phyloP scores from a whole-genome alignment of 2,797 vertebrate genomes.

The Sparus aurata region DNA sequence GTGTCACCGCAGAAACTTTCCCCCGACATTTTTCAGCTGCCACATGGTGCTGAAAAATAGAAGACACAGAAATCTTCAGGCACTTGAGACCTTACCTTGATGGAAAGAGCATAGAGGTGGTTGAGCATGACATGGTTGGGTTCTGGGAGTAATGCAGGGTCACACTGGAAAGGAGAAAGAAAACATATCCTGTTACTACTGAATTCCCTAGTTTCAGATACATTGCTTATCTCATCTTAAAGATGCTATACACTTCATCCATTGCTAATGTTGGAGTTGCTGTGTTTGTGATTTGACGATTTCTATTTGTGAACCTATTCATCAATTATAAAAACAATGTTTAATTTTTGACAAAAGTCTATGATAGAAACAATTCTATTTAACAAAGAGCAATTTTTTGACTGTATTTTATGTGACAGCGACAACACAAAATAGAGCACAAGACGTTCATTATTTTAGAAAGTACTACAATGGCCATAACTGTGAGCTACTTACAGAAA shows the following conservation, averaged over 20 bases:
- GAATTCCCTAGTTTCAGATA: no score
- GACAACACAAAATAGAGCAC: neutral
- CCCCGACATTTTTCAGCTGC: constrained; percentile 10
- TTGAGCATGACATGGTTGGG: constrained; percentile 99
- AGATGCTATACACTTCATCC: neutral
- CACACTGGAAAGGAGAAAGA: constrained; percentile 87
- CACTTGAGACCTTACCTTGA: constrained; percentile 88
- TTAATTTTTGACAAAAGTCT: neutral
- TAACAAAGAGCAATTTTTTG: neutral
- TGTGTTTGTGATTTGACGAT: neutral
- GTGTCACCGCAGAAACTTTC: constrained; percentile 8
- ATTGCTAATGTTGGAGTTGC: no score
- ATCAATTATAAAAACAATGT: neutral
- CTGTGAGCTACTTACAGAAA: constrained; percentile 92
- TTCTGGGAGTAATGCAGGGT: constrained; percentile 96
- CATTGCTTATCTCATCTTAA: neutral
- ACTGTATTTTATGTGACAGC: neutral
- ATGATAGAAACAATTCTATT: neutral
- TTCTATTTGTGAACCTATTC: neutral
- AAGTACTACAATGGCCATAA: neutral
- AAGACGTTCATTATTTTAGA: neutral
- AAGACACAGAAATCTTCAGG: neutral
- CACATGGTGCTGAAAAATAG: neutral
- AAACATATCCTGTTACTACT: no score
- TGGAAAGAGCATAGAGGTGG: constrained; percentile 97